phyloP scores from a whole-genome alignment of 2,797 vertebrate genomes.

The Lacerta agilis region DNA sequence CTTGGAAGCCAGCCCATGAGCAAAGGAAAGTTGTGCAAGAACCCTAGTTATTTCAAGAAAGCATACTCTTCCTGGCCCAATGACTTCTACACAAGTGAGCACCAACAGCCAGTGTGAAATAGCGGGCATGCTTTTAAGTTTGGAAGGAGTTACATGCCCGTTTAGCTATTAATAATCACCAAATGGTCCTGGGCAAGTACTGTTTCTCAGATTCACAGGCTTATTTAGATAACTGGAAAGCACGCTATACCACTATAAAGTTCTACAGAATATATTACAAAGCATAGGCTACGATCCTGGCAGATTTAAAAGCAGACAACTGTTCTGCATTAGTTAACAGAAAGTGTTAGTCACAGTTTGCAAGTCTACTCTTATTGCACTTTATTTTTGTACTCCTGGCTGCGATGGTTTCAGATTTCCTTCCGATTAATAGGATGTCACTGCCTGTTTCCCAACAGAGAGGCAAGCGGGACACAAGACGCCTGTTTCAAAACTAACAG shows the following conservation, averaged over 20 bases:
- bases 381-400: neutral
- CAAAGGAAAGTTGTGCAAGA: neutral
- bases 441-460: neutral
- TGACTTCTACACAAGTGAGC: neutral
- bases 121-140: neutral
- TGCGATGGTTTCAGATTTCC: neutral
- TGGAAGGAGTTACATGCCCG: neutral
- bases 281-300: neutral
- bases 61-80: neutral
- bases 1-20: neutral
- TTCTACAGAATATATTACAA: neutral
- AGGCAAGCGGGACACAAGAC: neutral
- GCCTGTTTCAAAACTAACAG: neutral
- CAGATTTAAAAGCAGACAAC: neutral
- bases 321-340: neutral
- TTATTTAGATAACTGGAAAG: neutral
- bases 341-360: neutral
- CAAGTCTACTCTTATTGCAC: neutral
- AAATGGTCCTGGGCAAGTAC: neutral
- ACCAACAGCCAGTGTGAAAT: too few relatives aligned
- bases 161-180: neutral
- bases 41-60: neutral
- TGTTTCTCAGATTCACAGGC: neutral
- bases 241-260: neutral
- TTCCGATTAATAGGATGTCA: neutral